Percentiles rank a stretch among this genome's conserved stretches.
Conservation (phyloP, 2,888 invertebrate species). For the Phania funesta region DNA sequence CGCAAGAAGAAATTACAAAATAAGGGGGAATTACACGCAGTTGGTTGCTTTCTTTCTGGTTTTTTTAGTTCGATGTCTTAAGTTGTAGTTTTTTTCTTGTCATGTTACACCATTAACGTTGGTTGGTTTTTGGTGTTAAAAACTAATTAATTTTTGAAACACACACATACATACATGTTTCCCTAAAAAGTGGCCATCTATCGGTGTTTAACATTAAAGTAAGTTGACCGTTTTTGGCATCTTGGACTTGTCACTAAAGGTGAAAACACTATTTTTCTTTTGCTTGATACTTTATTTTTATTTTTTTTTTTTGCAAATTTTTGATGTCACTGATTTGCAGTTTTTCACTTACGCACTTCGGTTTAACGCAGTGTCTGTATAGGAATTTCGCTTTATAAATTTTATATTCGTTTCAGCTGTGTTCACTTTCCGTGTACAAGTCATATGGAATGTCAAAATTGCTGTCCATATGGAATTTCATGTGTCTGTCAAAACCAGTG, state of each 20-base stretch:
- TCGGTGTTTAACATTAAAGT: constrained; percentile 14
- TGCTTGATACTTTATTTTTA: background rate
- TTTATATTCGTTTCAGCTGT: too few relatives aligned
- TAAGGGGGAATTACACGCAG: constrained; percentile 37
- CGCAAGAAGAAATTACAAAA: constrained; percentile 30
- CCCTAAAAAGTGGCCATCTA: constrained; percentile 11
- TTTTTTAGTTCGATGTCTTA: background rate
- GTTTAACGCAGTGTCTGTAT: too few relatives aligned
- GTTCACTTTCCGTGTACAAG: too few relatives aligned
- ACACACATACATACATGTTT: background rate
- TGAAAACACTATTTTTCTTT: too few relatives aligned
- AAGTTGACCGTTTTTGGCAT: constrained; percentile 33
- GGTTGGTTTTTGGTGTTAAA: constrained; percentile 49
- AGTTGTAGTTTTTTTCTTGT: background rate
- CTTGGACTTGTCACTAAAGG: constrained; percentile 32
- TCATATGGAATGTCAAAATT: too few relatives aligned
- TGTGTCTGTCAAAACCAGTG: too few relatives aligned
- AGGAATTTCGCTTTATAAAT: too few relatives aligned
- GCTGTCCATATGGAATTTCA: too few relatives aligned
- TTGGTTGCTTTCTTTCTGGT: background rate
- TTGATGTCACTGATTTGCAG: too few relatives aligned
- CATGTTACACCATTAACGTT: background rate
- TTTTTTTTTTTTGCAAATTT: background rate
- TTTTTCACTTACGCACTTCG: too few relatives aligned
- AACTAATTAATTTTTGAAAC: constrained; percentile 51